Evolutionary conservation across 2,797 vertebrate genomes (phyloP).

Genomic region (Mus minutoides): DNA sequence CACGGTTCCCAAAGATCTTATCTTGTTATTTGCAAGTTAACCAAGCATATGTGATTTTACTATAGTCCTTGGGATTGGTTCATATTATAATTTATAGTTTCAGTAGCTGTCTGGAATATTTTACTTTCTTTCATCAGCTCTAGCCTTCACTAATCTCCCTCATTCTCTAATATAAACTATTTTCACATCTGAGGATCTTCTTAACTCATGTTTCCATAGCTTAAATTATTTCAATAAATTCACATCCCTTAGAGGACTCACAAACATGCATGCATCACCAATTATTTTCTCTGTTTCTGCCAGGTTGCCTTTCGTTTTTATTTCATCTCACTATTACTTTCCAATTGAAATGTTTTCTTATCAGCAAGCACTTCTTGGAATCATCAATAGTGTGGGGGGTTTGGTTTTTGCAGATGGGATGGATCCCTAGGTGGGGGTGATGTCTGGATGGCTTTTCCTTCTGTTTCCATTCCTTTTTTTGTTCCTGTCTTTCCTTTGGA

Average conservation of each 20-base stretch:
- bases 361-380: too few species aligned
- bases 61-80: slow-evolving; percentile 4
- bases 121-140: slow-evolving; percentile 16
- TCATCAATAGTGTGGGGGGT: not conserved
- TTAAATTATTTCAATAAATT: slow-evolving; percentile 43
- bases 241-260: not conserved
- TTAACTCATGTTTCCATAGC: not conserved
- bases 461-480: too few species aligned
- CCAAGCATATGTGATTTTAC: not conserved
- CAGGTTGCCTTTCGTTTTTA: not conserved
- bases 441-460: not conserved
- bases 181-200: not conserved
- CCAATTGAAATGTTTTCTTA: not conserved
- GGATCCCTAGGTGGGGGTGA: not conserved
- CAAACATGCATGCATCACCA: not conserved
- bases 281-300: not conserved
- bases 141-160: not conserved
- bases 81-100: slow-evolving; percentile 33
- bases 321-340: not conserved
- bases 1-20: not conserved
- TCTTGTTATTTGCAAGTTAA: slow-evolving; percentile 16
- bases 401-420: not conserved
- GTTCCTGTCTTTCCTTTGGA: too few species aligned
- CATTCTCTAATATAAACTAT: not conserved
- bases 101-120: not conserved